A percentile compares a stretch with the other conserved stretches of the same genome.
Conservation (phyloP, 2,797 vertebrate genomes). For the Sebastes oblongus region DNA sequence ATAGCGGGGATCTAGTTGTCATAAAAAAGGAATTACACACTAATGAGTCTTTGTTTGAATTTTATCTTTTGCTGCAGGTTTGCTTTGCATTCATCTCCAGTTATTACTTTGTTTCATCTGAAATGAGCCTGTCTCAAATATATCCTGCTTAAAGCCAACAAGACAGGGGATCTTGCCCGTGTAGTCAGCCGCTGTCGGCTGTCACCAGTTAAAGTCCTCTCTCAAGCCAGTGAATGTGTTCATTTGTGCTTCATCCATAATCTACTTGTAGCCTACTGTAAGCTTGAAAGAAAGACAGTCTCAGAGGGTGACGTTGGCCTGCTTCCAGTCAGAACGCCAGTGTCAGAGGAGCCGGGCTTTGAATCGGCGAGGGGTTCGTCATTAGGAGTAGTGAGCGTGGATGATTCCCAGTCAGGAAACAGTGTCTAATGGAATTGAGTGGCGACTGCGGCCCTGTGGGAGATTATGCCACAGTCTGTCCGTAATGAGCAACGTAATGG, state of each 20-base stretch:
- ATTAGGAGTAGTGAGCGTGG: constrained; percentile 58
- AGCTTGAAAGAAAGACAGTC: constrained; percentile 54
- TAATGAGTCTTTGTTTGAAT: constrained; percentile 39
- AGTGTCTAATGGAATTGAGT: constrained; percentile 76
- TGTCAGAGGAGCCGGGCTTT: constrained; percentile 58
- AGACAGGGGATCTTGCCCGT: constrained; percentile 30
- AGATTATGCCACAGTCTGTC: constrained; percentile 79
- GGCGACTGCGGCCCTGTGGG: constrained; percentile 74
- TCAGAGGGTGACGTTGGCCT: constrained; percentile 53
- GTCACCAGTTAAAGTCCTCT: constrained; percentile 52
- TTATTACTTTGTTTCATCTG: constrained; percentile 12
- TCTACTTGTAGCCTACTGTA: constrained; percentile 56
- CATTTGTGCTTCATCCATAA: constrained; percentile 60
- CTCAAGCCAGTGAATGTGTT: constrained; percentile 43
- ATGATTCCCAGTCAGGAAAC: constrained; percentile 71
- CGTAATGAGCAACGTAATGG: constrained; percentile 83
- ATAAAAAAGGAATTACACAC: constrained; percentile 12
- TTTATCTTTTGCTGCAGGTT: constrained; percentile 33
- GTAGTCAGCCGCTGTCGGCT: constrained; percentile 34
- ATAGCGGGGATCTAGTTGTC: constrained; percentile 29
- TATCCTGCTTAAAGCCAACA: constrained; percentile 38
- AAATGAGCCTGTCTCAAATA: constrained; percentile 36
- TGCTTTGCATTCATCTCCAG: constrained; percentile 34
- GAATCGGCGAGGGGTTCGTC: constrained; percentile 62
- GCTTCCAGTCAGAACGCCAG: constrained; percentile 54